Base-by-base conservation (phyloP, 1,140 invertebrate genomes). In the Mya arenaria region DNA sequence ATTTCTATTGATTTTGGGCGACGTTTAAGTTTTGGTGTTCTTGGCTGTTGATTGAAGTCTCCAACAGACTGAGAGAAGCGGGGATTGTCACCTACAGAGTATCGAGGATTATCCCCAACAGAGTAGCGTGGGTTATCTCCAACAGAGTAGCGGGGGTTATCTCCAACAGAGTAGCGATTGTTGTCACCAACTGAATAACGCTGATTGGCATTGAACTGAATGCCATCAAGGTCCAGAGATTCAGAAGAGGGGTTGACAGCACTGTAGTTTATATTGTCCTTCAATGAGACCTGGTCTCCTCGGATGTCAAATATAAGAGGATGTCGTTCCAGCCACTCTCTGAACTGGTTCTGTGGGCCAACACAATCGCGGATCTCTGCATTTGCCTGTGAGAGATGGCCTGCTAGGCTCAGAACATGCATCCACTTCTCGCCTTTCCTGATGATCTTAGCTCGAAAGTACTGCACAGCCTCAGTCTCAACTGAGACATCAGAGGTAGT, bases 381-480 rank as follows among this genome's bases (percentile, higher is more conserved):
- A 19, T 89, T 84, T 6, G 92, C 92, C 79, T 93, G 93, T 4
- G 92, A 93, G n/a, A 93, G 87, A 85, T 93, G 93, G 15, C 93
- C 93, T 39, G 93, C 92, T 48, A 93, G 85, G 78, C 93, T 93
- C 25, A 90, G 89, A 55, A 93, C 90, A 17, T 88, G 91, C 75
- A 93, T 87, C 92, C 92, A 93, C 72, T 91, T 91, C 71, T 93
- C 92, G 58, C 91, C 92, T 71, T 91, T 90, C 80, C 91, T 92
- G 15, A 88, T 48, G 69, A 93, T 87, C 84, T 90, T 90, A 32
- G 86, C 85, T 66, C 91, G 90, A 89, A 93, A 93, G 82, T 90
- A 93, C 77, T 91, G 88, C n/a, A 93, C 92, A 28, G 93, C 93
- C 75, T 93, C 92, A 63, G 91, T 92, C 82, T 93, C 93, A 30